These are phyloP conservation scores for Aphyosemion australe DNA, from an alignment of 2,113 vertebrate species.

Conservation along the genomic window DNA sequence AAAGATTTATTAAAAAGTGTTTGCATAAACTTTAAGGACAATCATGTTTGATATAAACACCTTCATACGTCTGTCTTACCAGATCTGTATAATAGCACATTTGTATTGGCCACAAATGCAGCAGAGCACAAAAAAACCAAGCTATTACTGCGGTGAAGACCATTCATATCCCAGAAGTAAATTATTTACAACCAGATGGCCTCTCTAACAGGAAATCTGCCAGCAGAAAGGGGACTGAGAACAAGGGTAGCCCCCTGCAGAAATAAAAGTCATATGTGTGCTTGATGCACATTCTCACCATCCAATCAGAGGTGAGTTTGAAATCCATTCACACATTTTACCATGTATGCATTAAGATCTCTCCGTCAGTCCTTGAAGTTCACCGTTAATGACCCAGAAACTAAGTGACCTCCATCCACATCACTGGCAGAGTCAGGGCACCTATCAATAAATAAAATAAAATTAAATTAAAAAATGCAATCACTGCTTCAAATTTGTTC, in stretches of 20 bases:
- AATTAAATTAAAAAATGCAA: constrained; percentile 5
- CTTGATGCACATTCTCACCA: background rate
- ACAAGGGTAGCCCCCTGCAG: background rate
- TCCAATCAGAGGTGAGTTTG: background rate
- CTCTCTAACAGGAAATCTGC: background rate
- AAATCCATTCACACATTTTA: background rate
- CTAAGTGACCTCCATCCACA: background rate
- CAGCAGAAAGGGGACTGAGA: background rate
- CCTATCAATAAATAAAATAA: no score
- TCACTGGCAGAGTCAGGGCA: no score
- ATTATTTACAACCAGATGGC: constrained; percentile 17
- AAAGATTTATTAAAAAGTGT: no score
- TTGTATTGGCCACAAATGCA: background rate
- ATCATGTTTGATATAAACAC: no score
- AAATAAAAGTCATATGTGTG: background rate
- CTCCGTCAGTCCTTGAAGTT: background rate
- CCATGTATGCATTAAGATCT: no score
- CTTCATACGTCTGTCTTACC: no score
- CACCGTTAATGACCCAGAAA: background rate
- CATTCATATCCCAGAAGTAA: constrained; percentile 14
- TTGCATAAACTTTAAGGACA: no score
- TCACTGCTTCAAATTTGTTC: background rate
- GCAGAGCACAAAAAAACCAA: background rate
- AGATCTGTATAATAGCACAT: no score
- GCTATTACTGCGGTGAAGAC: constrained; percentile 1